A percentile compares a stretch with the other conserved stretches of the same genome.
Conservation (phyloP, 2,888 invertebrate genomes). For the Trissonchulus sp. region DNA sequence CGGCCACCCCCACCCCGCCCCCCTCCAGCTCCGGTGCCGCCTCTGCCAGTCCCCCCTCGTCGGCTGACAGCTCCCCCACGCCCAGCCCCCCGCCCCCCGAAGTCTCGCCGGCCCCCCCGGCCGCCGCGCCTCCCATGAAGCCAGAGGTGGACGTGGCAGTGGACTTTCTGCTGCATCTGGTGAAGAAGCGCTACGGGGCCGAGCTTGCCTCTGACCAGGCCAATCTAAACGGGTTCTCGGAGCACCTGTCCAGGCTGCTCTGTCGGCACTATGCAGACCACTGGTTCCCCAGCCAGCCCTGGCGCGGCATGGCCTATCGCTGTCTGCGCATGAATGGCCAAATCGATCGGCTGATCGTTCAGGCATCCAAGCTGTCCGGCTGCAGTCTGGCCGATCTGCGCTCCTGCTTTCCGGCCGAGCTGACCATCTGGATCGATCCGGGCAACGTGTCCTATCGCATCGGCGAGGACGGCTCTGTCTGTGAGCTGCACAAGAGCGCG, state of each 20-base stretch:
- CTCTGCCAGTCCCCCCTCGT: no score
- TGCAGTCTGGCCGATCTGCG: background rate
- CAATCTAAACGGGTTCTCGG: background rate
- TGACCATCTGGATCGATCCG: constrained; percentile 96
- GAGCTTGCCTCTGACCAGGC: background rate
- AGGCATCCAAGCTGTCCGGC: background rate
- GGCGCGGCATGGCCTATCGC: constrained; percentile 24
- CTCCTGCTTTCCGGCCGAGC: constrained; percentile 62
- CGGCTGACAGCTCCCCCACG: no score
- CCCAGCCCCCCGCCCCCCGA: no score
- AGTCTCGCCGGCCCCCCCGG: no score
- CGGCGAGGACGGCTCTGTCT: constrained; percentile 89
- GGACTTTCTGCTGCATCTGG: background rate
- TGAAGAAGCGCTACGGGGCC: background rate
- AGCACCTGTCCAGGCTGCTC: background rate
- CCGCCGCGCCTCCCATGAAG: background rate
- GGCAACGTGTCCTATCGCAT: constrained; percentile 77
- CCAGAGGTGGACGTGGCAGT: background rate
- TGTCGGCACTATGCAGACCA: constrained; percentile 22
- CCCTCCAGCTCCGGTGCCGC: no score
- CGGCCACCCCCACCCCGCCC: no score
- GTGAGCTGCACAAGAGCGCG: constrained; percentile 62
- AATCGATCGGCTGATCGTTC: background rate
- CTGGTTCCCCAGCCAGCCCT: constrained; percentile 25
- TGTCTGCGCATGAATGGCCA: constrained; percentile 20